Evolutionary conservation across 2,113 vertebrate genomes (phyloP).

Genomic region (Blennius ocellaris): DNA sequence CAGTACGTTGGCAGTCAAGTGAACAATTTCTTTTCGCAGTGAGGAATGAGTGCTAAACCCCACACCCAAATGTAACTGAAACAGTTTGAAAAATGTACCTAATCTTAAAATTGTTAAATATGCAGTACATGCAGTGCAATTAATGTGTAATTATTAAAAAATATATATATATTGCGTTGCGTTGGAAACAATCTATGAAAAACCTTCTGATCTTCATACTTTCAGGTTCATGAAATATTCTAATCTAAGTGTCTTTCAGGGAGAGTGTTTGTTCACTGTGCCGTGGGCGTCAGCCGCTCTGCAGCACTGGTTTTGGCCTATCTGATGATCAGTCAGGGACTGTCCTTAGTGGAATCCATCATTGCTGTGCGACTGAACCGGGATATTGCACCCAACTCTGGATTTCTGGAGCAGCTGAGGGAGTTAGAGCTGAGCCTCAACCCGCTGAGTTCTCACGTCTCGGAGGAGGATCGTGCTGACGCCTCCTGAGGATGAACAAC

Average conservation of each 20-base stretch:
- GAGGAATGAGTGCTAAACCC: no score
- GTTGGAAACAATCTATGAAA: no score
- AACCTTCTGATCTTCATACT: no score
- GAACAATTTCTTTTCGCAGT: no score
- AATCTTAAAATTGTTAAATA: no score
- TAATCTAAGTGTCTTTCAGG: conserved; percentile 73
- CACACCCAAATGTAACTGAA: no score
- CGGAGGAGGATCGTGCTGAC: neutral
- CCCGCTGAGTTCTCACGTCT: conserved; percentile 29
- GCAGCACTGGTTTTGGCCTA: conserved; percentile 86
- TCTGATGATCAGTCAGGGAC: conserved; percentile 86
- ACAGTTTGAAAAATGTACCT: no score
- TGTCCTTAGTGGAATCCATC: conserved; percentile 85
- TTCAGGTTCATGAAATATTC: no score
- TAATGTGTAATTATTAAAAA: no score
- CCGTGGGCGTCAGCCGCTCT: conserved; percentile 88
- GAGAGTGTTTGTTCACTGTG: conserved; percentile 88
- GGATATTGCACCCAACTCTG: conserved; percentile 86
- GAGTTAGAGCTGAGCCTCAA: conserved; percentile 81
- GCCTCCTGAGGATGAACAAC: neutral
- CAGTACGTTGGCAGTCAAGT: neutral
- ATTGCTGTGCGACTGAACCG: conserved; percentile 81
- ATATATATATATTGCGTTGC: no score
- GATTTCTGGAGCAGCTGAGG: conserved; percentile 88
- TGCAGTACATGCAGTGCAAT: no score